phyloP scores from a whole-genome alignment of 2,113 vertebrate species.

The Esox niger region DNA sequence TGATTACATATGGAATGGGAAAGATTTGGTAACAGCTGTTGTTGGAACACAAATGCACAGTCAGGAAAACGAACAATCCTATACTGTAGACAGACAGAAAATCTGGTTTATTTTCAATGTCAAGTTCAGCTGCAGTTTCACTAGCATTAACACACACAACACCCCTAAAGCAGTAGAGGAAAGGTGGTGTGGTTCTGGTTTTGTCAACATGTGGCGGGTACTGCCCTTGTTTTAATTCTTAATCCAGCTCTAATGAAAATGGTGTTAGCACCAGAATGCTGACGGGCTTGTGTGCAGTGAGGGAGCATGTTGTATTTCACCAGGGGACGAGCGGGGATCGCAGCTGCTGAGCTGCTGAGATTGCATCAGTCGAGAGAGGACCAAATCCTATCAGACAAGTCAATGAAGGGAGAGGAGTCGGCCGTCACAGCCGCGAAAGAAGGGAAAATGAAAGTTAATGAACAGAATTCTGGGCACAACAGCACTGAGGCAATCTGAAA shows the following conservation, averaged over 20 bases:
- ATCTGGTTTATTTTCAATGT: constrained; percentile 29
- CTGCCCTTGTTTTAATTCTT: constrained; percentile 36
- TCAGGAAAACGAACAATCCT: background rate
- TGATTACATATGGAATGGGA: background rate
- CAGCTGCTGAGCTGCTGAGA: constrained; percentile 69
- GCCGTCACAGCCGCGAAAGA: constrained; percentile 41
- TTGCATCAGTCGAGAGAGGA: constrained; percentile 67
- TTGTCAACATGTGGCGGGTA: constrained; percentile 38
- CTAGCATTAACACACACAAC: constrained; percentile 16
- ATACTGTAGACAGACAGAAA: background rate
- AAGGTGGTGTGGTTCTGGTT: constrained; percentile 14
- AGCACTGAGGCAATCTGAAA: constrained; percentile 45
- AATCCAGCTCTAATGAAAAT: constrained; percentile 38
- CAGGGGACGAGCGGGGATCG: constrained; percentile 56
- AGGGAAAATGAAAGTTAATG: constrained; percentile 63
- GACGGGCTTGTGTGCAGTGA: constrained; percentile 34
- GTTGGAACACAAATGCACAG: background rate
- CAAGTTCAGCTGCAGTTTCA: background rate
- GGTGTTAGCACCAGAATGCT: constrained; percentile 38
- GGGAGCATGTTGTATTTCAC: constrained; percentile 46
- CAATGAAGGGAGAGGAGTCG: constrained; percentile 68
- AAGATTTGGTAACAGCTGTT: background rate
- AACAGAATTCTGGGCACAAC: constrained; percentile 59
- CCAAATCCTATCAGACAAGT: constrained; percentile 77
- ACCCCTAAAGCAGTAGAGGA: constrained; percentile 23